phyloP scores from a whole-genome alignment of 2,113 vertebrate genomes.

The Haemorhous mexicanus region DNA sequence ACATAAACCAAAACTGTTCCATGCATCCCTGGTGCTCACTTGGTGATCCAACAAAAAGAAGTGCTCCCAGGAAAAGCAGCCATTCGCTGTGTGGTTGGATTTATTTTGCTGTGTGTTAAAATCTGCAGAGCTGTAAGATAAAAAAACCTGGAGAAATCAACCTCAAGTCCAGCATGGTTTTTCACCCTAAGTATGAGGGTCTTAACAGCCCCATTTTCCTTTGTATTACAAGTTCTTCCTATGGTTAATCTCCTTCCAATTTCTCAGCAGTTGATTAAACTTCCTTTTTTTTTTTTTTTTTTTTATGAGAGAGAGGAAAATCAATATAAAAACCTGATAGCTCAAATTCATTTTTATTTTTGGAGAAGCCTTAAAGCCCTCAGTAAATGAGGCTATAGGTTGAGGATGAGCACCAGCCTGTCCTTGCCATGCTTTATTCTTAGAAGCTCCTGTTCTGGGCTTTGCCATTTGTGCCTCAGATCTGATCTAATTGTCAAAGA shows the following conservation, averaged over 20 bases:
- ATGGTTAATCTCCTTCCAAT: neutral
- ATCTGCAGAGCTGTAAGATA: neutral
- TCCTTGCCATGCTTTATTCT: neutral
- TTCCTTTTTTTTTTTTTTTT: neutral
- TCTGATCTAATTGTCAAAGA: conserved; percentile 26
- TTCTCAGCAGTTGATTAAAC: neutral
- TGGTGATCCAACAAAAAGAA: neutral
- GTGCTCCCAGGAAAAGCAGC: neutral
- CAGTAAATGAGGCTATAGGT: neutral
- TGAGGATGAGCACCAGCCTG: neutral
- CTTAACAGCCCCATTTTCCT: neutral
- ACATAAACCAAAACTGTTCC: neutral
- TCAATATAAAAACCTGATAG: neutral
- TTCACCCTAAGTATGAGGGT: neutral
- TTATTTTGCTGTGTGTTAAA: neutral
- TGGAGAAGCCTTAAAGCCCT: neutral
- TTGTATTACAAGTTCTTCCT: neutral
- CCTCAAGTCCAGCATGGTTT: neutral
- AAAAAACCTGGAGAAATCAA: neutral
- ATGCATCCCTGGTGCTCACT: neutral
- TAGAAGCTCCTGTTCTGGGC: neutral
- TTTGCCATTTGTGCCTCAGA: neutral
- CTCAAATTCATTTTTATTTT: neutral
- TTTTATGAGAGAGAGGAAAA: neutral
- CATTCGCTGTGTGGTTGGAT: neutral